Base-by-base conservation (phyloP, 2,888 invertebrate genomes). In the Eupeodes latifasciatus region DNA sequence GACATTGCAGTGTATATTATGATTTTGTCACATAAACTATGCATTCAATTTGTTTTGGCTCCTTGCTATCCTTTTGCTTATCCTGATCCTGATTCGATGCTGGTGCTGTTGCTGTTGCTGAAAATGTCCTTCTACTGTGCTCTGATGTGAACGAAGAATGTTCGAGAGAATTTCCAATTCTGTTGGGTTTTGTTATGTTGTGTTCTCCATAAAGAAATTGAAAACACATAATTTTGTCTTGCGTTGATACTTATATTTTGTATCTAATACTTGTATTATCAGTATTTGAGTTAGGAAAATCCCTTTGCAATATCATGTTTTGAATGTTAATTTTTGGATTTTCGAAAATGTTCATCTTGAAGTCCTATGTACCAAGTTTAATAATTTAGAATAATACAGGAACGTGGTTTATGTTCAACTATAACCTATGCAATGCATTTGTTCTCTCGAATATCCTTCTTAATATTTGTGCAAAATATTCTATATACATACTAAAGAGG, bases 11-110 rank as follows among this genome's bases (percentile, higher is more conserved):
- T 80, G 71, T 83, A 81, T 78, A 83, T 77, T 83, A 83, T 87
- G 83, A 72, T 80, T 80, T 80, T 83, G 86, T 79, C 86, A 83
- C 86, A 83, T 86, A 64, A 86, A 80, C 83, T 80, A 76, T 86
- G 86, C 82, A 80, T 74, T 66, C 83, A 75, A 86, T 85, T 77
- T 81, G 77, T 66, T 66, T 66, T 47, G 66, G 47, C 14, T 66
- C 47, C 19, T 19, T 27, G 12, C 19, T 47, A 11, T 66, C 66
- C 62, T 81, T 72, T n/a, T 59, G 27, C 47, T 12, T 49, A 49
- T 64, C n/a, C 14, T 55, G 66, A 4, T 47, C 5, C 12, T 40
- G 57, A 6, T 27, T 27, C 27, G 27, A 27, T 27, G 27, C 27
- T 27, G 27, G 27, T 27, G 27, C 27, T 27, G 27, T 27, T 27